Evolutionary conservation across 2,113 vertebrate species (phyloP), one percentile per base, ranked within the genome.

Genomic region (Pelmatolapia mariae): DNA sequence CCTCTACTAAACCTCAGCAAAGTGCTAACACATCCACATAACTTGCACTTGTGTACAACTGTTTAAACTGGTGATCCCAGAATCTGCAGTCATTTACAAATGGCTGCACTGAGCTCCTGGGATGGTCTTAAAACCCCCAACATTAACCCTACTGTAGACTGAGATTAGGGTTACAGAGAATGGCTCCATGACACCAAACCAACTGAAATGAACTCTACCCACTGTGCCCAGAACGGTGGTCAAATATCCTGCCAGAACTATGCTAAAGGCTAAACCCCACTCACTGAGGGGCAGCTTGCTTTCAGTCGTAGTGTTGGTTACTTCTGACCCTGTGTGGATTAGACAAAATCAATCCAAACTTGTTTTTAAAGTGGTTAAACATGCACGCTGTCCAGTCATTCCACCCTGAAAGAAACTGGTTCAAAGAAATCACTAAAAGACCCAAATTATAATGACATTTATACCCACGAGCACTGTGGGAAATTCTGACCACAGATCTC

Each of bases 1-100:
- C 10, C 0, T 38, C 10, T 13, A 19, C 61, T 38, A 2, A 1
- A 38, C 33, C 18, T n/a, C 61, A n/a, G 3, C 61, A 38, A 38
- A 66, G 33, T 8, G 18, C 18, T 0, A n/a, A 38, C 61, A 66
- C 33, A n/a, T 38, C 61, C 33, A n/a, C 0, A 66, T n/a, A 63
- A 63, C 10, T 36, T 19, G 29, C 16, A 63, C 59, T 19, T 63
- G 7, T 63, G 29, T 63, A 29, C 59, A 61, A 2, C 16, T 36
- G 59, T 33, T 63, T 15, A 31, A 61, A 18, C 57, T 31, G 57
- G 26, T 61, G 59, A 63, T 36, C 59, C 18, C 59, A 36, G 59
- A 36, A 36, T 63, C 59, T 63, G 59, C 18, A 19, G 31, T 36
- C 59, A 63, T 18, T 16, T 31, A 61, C 8, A 4, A 31, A 61